phyloP scores from a whole-genome alignment of 2,113 vertebrate genomes.

The Willisornis vidua region DNA sequence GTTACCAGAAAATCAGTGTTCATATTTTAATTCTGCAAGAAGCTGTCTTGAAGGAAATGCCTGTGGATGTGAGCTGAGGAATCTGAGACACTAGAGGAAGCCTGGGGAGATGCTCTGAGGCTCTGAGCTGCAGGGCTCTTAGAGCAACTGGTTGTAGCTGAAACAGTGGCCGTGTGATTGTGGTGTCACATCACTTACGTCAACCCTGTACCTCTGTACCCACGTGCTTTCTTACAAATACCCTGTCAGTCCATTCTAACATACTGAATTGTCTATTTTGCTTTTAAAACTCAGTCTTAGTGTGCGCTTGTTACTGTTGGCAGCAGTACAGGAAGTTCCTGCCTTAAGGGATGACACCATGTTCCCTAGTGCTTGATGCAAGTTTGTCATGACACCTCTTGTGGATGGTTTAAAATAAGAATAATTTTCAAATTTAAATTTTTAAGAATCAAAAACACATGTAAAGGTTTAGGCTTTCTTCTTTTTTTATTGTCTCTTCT shows the following conservation, averaged over 20 bases:
- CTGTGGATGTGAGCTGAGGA: neutral
- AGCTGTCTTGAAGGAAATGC: neutral
- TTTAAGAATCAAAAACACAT: neutral
- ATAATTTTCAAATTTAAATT: neutral
- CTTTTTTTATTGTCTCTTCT: neutral
- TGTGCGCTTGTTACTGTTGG: neutral
- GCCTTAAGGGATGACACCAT: neutral
- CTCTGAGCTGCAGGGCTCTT: neutral
- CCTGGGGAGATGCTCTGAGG: neutral
- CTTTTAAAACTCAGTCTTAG: neutral
- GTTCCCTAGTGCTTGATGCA: neutral
- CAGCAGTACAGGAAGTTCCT: neutral
- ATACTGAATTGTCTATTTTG: neutral
- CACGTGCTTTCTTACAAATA: neutral
- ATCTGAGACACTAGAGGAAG: neutral
- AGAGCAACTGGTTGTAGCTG: neutral
- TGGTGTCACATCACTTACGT: neutral
- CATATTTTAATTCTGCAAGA: neutral
- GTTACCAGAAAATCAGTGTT: neutral
- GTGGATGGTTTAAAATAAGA: neutral
- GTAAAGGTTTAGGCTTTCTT: neutral
- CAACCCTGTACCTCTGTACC: neutral
- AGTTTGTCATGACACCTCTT: neutral
- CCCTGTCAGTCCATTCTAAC: neutral
- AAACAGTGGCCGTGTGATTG: fast-evolving